These are phyloP conservation scores for Hyposoter didymator DNA, from an alignment of 2,888 invertebrate species.

Conservation along the genomic window DNA sequence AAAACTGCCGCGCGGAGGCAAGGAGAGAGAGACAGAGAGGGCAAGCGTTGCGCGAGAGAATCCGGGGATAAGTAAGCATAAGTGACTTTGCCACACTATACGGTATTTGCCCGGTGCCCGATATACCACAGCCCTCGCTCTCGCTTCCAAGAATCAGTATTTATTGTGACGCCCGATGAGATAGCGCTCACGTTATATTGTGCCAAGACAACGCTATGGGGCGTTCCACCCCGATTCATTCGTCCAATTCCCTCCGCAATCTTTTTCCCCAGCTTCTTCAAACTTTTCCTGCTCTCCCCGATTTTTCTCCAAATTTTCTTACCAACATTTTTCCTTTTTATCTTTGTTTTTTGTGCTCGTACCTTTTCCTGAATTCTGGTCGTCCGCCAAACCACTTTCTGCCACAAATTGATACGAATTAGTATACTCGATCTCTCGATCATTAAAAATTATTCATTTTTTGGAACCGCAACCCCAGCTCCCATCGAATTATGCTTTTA, in stretches of 20 bases:
- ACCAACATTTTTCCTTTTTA: background rate
- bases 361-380: background rate
- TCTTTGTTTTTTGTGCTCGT: background rate
- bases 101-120: constrained; percentile 36
- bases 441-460: background rate
- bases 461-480: constrained; percentile 65
- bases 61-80: constrained; percentile 81
- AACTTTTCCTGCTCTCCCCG: no score
- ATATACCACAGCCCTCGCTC: constrained; percentile 57
- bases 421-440: background rate
- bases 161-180: constrained; percentile 83
- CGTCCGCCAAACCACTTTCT: no score
- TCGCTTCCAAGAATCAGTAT: constrained; percentile 83
- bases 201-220: constrained; percentile 10
- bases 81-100: constrained; percentile 76
- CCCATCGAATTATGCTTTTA: no score
- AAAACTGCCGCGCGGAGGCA: constrained; percentile 30
- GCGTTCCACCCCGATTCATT: constrained; percentile 9
- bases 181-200: constrained; percentile 79
- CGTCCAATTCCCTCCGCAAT: background rate
- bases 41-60: constrained; percentile 61
- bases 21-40: constrained; percentile 64
- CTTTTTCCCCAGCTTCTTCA: no score
- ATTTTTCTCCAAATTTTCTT: background rate
- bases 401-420: background rate